phyloP scores from a whole-genome alignment of 2,888 invertebrate species.

The Lepidocyrtinus sp. region DNA sequence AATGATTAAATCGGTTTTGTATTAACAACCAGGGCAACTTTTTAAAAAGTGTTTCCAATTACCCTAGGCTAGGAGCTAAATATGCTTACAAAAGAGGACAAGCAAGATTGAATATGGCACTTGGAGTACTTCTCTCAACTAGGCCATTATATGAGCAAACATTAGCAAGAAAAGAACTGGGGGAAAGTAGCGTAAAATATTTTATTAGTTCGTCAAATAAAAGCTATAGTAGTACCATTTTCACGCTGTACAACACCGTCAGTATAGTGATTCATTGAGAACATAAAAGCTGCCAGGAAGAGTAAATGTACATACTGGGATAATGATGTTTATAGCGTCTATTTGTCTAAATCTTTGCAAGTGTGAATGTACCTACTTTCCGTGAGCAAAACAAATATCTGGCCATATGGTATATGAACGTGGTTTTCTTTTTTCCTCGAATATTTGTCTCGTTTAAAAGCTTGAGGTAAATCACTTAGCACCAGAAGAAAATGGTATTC shows the following conservation, averaged over 20 bases:
- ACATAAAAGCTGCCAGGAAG: background rate
- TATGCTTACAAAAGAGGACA: no score
- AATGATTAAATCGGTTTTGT: no score
- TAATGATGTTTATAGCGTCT: background rate
- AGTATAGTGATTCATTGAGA: constrained; percentile 17
- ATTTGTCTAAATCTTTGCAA: no score
- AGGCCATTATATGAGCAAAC: background rate
- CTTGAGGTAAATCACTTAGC: background rate
- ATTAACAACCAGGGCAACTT: no score
- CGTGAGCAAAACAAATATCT: background rate
- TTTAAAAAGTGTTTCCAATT: no score
- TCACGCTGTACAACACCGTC: background rate
- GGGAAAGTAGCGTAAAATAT: constrained; percentile 29
- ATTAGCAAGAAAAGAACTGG: background rate
- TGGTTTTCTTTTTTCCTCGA: background rate
- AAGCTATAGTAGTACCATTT: constrained; percentile 23
- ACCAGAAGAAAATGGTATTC: background rate
- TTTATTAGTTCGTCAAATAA: constrained; percentile 39
- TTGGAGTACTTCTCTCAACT: background rate
- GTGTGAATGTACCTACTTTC: background rate
- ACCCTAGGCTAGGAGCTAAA: background rate
- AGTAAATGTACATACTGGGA: no score
- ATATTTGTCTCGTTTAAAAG: background rate
- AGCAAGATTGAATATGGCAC: background rate
- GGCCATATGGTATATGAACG: background rate